These are phyloP conservation scores for Melipona bicolor DNA, from an alignment of 2,888 invertebrate species.

Conservation along the genomic window DNA sequence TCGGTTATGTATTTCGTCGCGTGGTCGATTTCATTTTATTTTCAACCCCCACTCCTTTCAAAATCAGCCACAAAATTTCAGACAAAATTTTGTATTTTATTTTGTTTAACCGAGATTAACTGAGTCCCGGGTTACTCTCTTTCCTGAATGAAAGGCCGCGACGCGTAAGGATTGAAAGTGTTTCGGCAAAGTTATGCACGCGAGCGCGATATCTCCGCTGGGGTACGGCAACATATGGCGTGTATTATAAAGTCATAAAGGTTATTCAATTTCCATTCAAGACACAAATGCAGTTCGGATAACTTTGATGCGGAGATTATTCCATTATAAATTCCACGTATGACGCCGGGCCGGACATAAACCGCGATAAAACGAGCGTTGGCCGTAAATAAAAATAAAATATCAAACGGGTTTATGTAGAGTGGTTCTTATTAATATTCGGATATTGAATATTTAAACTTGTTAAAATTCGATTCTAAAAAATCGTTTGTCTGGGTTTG, in stretches of 20 bases:
- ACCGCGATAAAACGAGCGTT: neutral
- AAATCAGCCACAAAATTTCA: neutral
- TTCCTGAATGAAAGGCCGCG: neutral
- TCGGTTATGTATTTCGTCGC: neutral
- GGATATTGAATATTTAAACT: no score
- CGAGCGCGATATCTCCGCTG: neutral
- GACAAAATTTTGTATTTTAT: neutral
- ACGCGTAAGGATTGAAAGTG: neutral
- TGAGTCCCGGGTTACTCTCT: neutral
- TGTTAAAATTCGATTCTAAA: no score
- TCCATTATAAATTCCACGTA: neutral
- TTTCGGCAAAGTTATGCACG: neutral
- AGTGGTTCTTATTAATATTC: no score
- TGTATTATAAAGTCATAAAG: conserved; percentile 7
- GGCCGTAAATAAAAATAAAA: neutral
- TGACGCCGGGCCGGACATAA: neutral
- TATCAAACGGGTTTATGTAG: no score
- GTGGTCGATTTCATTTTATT: neutral
- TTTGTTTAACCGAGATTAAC: neutral
- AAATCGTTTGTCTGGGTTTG: no score
- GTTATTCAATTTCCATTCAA: neutral
- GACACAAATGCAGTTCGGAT: neutral
- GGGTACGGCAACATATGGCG: neutral
- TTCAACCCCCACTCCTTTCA: neutral
- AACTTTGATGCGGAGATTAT: neutral